Percentiles rank a stretch among this genome's conserved stretches.
These are phyloP conservation scores for Chrysaora quinquecirrha DNA, from an alignment of 30 jellyfish, hydroid and myxozoan genomes.

Conservation along the genomic window DNA sequence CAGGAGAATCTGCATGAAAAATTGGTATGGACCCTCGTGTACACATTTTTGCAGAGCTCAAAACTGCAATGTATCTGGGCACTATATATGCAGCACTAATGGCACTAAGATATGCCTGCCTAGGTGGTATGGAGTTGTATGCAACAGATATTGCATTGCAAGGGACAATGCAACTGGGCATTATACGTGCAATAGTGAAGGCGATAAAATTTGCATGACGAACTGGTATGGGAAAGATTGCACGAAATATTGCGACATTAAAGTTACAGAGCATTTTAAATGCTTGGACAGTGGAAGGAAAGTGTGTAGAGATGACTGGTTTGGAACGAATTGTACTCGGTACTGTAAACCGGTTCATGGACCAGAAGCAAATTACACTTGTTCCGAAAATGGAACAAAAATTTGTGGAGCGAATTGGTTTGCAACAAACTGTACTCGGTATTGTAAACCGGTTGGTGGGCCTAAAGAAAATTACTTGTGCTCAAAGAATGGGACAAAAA, in stretches of 20 bases:
- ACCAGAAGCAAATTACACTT: conserved; percentile 1
- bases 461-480: not conserved
- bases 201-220: conserved; percentile 35
- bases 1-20: conserved; percentile 19
- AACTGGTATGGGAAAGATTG: conserved; percentile 45
- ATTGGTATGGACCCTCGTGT: conserved; percentile 42
- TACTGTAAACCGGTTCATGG: not conserved
- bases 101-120: conserved; percentile 48
- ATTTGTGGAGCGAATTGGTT: conserved; percentile 41
- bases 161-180: not conserved
- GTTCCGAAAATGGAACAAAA: conserved; percentile 14
- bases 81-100: conserved; percentile 13
- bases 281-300: conserved; percentile 7
- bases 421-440: conserved; percentile 24
- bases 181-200: conserved; percentile 22
- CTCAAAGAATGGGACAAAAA: not conserved
- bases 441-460: conserved; percentile 17
- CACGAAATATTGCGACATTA: not conserved
- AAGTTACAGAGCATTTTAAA: not conserved
- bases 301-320: conserved; percentile 20
- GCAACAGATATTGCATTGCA: conserved; percentile 9
- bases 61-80: not conserved
- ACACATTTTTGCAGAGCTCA: conserved; percentile 1
- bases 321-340: conserved; percentile 11
- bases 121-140: conserved; percentile 34